Evolutionary conservation across 1,140 invertebrate species (phyloP), one percentile per base, ranked within the genome.

Genomic region (Pogonognathellus flavescens): DNA sequence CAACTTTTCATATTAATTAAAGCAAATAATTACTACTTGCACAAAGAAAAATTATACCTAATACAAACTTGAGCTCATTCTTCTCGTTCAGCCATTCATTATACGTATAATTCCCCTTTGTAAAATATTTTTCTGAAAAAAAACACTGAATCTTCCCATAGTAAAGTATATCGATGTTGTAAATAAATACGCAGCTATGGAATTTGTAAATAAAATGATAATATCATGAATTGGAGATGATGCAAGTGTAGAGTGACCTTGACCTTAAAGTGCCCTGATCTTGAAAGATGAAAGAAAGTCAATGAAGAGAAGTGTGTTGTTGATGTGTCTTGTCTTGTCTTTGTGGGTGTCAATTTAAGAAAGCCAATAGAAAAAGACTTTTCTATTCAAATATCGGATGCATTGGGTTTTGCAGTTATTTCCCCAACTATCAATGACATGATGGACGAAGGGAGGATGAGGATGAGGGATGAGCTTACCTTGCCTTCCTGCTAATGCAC

Each of bases 391-490:
- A 76, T 76, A 50, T 76, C 70, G 25, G 70, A 76, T 76, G 49
- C 70, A 76, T 76, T 76, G 70, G 31, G 70, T 76, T 76, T 76
- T 76, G 70, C 70, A 76, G 70, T 76, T 76, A 76, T 76, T 76
- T 76, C 31, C 70, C 70, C 70, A 49, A 41, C 31, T 76, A 76
- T 76, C 70, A 76, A 31, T 76, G 70, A 76, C 41, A 76, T 76
- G 70, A 76, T 50, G 70, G 70, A 76, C 70, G 70, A 76, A 57
- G 70, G 41, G 70, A 41, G 70, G 70, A 76, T 76, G 70, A 49
- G 70, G 70, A 50, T 76, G 70, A 76, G 70, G 70, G 70, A 76
- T 76, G 70, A 76, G 70, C 41, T 76, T 76, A 31, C 70, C 70
- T 76, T 49, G 13, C 70, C 70, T 76, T 76, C 70, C 70, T 76